Evolutionary conservation across 2,113 vertebrate genomes (phyloP).

Genomic region (Cyprinus carpio): DNA sequence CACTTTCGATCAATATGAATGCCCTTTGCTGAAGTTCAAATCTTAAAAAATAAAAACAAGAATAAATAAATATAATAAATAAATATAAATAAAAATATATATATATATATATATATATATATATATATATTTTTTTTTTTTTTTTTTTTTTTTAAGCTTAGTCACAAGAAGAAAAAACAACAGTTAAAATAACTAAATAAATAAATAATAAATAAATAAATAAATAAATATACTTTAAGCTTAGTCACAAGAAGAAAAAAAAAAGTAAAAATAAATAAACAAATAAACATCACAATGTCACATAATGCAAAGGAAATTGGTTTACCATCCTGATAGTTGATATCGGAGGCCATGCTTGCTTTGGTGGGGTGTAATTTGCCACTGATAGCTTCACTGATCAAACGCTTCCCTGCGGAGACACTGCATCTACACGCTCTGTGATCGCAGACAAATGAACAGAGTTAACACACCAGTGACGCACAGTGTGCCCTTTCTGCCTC

Average conservation of each 20-base stretch:
- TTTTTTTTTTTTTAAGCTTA: too few species aligned
- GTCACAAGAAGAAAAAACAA: too few species aligned
- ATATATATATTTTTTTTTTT: too few species aligned
- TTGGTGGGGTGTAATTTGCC: slow-evolving; percentile 11
- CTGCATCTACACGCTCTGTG: slow-evolving; percentile 25
- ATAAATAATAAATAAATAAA: too few species aligned
- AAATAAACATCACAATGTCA: neutral
- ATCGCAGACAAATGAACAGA: slow-evolving; percentile 46
- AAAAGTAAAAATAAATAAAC: neutral
- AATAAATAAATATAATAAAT: neutral
- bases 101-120: too few species aligned
- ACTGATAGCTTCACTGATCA: slow-evolving; percentile 23
- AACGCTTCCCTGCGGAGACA: slow-evolving; percentile 33
- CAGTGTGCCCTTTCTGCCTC: neutral
- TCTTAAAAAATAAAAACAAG: neutral
- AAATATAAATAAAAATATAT: too few species aligned
- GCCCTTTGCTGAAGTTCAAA: neutral
- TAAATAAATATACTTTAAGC: too few species aligned
- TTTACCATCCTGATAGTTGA: slow-evolving; percentile 59
- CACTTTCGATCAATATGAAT: neutral
- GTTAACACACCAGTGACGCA: slow-evolving; percentile 33
- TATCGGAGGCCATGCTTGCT: slow-evolving; percentile 55
- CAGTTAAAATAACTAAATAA: too few species aligned
- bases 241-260: neutral
- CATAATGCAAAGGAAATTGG: slow-evolving; percentile 24